phyloP scores from a whole-genome alignment of 2,888 invertebrate genomes.

The Tethea ocularis region DNA sequence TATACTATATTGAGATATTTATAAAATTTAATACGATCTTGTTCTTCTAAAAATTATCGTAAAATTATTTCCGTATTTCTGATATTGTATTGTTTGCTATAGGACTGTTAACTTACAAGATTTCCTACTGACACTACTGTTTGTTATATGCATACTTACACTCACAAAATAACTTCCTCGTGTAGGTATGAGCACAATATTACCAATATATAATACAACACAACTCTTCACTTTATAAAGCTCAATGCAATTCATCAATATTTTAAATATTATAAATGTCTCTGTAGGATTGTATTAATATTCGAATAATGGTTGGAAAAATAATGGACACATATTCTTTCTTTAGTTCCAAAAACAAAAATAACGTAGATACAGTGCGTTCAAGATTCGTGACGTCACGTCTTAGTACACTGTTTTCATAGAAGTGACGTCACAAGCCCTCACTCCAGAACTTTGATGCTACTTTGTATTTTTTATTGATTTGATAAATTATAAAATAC shows the following conservation, averaged over 20 bases:
- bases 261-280: neutral
- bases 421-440: no score
- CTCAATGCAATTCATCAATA: slow-evolving; percentile 40
- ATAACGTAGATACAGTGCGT: no score
- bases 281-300: neutral
- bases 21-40: slow-evolving; percentile 82
- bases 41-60: slow-evolving; percentile 79
- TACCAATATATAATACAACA: slow-evolving; percentile 53
- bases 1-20: slow-evolving; percentile 82
- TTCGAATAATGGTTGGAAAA: neutral
- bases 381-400: no score
- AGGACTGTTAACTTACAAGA: slow-evolving; percentile 56
- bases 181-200: slow-evolving; percentile 62
- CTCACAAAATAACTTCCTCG: slow-evolving; percentile 39
- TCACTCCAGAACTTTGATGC: no score
- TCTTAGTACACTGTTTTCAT: no score
- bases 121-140: slow-evolving; percentile 54
- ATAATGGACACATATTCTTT: neutral
- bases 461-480: no score
- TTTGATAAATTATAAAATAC: no score
- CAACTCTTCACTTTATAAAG: slow-evolving; percentile 20
- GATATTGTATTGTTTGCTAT: slow-evolving; percentile 63
- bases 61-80: slow-evolving; percentile 63
- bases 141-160: slow-evolving; percentile 50
- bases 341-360: no score